Conservation (phyloP, 2,797 vertebrate species). For the Apogon hyalosoma region DNA sequence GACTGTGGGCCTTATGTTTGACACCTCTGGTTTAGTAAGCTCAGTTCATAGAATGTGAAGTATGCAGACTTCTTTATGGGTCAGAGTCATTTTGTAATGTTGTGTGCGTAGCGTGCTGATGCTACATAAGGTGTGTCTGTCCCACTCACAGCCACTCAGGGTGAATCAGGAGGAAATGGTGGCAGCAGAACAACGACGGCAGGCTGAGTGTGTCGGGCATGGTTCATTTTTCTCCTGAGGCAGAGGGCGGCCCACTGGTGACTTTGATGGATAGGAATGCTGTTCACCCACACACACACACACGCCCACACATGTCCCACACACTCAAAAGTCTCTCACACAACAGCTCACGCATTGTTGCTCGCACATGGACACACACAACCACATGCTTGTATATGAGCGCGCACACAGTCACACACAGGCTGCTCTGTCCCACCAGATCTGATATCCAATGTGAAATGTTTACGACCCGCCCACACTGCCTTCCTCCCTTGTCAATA, state of each 20-base stretch:
- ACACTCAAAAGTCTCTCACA: conserved; percentile 53
- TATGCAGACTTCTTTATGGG: conserved; percentile 48
- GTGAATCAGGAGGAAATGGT: conserved; percentile 79
- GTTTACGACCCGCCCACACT: conserved; percentile 76
- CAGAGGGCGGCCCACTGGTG: conserved; percentile 75
- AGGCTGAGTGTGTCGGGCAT: conserved; percentile 58
- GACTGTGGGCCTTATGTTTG: no score
- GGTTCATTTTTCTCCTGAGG: conserved; percentile 77
- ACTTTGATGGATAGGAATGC: conserved; percentile 86
- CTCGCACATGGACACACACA: conserved; percentile 30
- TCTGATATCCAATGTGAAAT: conserved; percentile 73
- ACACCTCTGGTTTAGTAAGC: neutral
- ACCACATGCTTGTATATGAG: conserved; percentile 20
- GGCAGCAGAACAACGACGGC: conserved; percentile 61
- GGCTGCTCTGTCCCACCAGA: conserved; percentile 63
- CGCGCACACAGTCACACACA: conserved; percentile 32
- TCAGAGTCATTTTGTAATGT: conserved; percentile 52
- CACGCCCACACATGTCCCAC: conserved; percentile 76
- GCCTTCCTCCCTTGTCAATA: conserved; percentile 77
- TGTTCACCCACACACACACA: conserved; percentile 76
- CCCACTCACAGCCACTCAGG: conserved; percentile 58
- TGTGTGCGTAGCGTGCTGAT: conserved; percentile 8
- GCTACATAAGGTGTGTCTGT: conserved; percentile 62
- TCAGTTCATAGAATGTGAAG: conserved; percentile 22
- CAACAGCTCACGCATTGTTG: conserved; percentile 37